Percentiles rank a stretch among this genome's conserved stretches.
Conservation (phyloP, 2,113 vertebrate genomes). For the Urocitellus parryii region DNA sequence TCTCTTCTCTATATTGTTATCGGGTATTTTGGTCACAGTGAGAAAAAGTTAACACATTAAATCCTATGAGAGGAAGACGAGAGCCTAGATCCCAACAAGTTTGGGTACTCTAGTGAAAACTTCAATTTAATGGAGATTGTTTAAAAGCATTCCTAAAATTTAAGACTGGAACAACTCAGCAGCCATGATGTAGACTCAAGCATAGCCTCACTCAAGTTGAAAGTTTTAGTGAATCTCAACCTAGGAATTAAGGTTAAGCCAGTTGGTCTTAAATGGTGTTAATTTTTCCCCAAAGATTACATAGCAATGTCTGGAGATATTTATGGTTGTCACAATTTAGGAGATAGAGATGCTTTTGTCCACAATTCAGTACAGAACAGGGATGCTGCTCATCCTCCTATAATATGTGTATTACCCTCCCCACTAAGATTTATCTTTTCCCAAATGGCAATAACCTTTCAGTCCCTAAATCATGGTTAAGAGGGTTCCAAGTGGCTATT, state of each 20-base stretch:
- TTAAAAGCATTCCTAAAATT: neutral
- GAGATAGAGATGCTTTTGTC: neutral
- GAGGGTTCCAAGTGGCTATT: neutral
- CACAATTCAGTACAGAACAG: neutral
- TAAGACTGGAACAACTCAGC: neutral
- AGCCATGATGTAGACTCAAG: neutral
- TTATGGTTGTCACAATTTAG: neutral
- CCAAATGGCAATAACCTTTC: neutral
- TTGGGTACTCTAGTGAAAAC: neutral
- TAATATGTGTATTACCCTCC: neutral
- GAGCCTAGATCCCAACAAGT: neutral
- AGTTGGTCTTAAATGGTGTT: neutral
- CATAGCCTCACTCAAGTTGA: neutral
- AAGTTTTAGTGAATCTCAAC: neutral
- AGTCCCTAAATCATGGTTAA: neutral
- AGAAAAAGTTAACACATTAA: neutral
- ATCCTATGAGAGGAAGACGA: neutral
- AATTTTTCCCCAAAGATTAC: neutral
- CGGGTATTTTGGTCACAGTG: too few relatives aligned
- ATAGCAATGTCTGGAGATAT: neutral
- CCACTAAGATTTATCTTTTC: neutral
- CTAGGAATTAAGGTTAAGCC: neutral
- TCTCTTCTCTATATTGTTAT: too few relatives aligned
- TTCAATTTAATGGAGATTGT: neutral
- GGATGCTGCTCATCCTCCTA: neutral